Evolutionary conservation across 2,797 vertebrate genomes (phyloP), one percentile per base, ranked within the genome.

Genomic region (Melanotaenia pygmaea): DNA sequence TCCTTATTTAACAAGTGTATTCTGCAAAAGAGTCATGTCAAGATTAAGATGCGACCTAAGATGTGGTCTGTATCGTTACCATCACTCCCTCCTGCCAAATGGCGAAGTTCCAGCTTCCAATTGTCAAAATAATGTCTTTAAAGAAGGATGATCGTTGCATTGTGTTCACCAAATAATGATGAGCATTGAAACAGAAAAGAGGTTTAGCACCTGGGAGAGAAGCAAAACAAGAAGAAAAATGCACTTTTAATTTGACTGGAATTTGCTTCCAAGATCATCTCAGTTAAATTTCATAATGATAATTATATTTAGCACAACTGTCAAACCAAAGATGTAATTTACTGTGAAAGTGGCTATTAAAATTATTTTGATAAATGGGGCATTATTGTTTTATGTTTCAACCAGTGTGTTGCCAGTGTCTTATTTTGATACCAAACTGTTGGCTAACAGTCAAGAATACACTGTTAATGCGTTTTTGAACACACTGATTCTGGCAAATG

Each of bases 81-180:
- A 83, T 91, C 61, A 96, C 74, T 16, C 92, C 95, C 88, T 99
- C 98, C 81, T 95, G 97, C 97, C 96, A 99, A 89, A 99, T 95
- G 85, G 97, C 95, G 78, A 99, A 93, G 37, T 94, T 96, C 93
- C 87, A 95, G 22, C 94, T 94, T 61, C 96, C 96, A 1, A 93
- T 61, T 1, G 95, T 96, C 82, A 99, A 94, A 85, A 98, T 26
- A 47, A 98, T 92, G 82, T 98, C 96, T 58, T 93, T 93, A 77
- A 97, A 97, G 89, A 99, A 98, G 0, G 97, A 97, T 2, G 97
- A 99, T 47, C 93, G 92, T 81, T 96, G 95, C 2, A 98, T 70
- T 0, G 96, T 96, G 67, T 96, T 95, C 45, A 99, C 93, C 22
- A 78, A 11, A 70, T 93, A 90, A 0, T 94, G 92, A 60, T 97